A percentile compares a stretch with the other conserved stretches of the same genome.
Evolutionary conservation across 2,797 vertebrate species (phyloP).

Genomic region (Crenichthys baileyi): DNA sequence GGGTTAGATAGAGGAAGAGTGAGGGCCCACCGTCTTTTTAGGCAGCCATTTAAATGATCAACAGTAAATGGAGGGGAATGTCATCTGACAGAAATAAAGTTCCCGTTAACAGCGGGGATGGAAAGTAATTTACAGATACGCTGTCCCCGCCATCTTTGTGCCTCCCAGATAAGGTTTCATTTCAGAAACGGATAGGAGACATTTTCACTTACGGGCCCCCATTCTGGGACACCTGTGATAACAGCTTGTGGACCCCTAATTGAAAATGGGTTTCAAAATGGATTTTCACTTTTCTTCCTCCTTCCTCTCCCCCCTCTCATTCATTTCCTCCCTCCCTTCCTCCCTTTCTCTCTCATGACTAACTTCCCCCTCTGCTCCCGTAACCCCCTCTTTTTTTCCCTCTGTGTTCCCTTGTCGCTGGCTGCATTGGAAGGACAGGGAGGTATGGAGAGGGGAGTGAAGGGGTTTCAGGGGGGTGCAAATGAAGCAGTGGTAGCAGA

Average conservation of each 20-base stretch:
- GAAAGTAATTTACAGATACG: conserved; percentile 99
- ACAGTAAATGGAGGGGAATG: conserved; percentile 92
- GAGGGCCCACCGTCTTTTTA: conserved; percentile 76
- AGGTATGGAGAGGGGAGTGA: conserved; percentile 38
- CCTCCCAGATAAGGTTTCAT: conserved; percentile 99
- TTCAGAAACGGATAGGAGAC: conserved; percentile 99
- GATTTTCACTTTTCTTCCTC: conserved; percentile 98
- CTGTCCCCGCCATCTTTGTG: conserved; percentile 99
- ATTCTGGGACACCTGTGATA: conserved; percentile 99
- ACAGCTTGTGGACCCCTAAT: conserved; percentile 99
- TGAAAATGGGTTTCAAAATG: conserved; percentile 99
- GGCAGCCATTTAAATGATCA: conserved; percentile 96
- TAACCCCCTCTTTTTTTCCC: conserved; percentile 35
- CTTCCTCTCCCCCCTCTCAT: conserved; percentile 70
- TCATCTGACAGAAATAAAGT: conserved; percentile 99
- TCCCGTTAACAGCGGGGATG: conserved; percentile 96
- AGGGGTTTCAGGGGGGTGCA: conserved; percentile 17
- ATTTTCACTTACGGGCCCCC: conserved; percentile 96
- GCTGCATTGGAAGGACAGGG: conserved; percentile 84
- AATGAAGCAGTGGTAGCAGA: conserved; percentile 75
- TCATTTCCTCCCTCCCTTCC: conserved; percentile 12
- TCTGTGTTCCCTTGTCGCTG: conserved; percentile 60
- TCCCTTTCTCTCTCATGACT: conserved; percentile 55
- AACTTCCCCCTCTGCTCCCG: conserved; percentile 57
- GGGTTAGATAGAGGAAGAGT: conserved; percentile 70